phyloP scores from a whole-genome alignment of 2,888 invertebrate species.

The Cheilosia grossa region DNA sequence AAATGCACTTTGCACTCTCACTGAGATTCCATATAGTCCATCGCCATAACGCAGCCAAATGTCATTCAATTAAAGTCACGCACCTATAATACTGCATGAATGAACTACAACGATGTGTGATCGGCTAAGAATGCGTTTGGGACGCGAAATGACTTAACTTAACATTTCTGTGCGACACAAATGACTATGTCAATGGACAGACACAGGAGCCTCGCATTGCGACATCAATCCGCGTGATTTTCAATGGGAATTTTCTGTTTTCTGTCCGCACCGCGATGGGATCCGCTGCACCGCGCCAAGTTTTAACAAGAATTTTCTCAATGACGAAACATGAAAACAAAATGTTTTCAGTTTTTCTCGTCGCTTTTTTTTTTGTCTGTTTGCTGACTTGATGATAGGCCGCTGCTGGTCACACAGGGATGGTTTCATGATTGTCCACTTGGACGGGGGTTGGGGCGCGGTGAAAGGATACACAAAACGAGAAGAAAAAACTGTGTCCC shows the following conservation, averaged over 20 bases:
- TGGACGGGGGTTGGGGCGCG: slow-evolving; percentile 2
- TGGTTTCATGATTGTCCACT: slow-evolving; percentile 44
- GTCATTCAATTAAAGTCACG: slow-evolving; percentile 73
- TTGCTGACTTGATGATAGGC: slow-evolving; percentile 20
- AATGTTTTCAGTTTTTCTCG: slow-evolving; percentile 66
- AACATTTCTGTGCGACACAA: slow-evolving; percentile 71
- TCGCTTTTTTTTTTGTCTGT: slow-evolving; percentile 7
- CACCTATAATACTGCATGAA: slow-evolving; percentile 54
- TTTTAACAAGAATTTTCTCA: slow-evolving; percentile 72
- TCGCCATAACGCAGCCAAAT: slow-evolving; percentile 56
- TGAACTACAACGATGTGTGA: slow-evolving; percentile 68
- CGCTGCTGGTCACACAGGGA: slow-evolving; percentile 45
- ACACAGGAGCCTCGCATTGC: slow-evolving; percentile 56
- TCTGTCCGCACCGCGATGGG: not conserved
- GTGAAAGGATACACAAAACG: slow-evolving; percentile 12
- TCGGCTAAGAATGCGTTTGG: slow-evolving; percentile 64
- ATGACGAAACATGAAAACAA: slow-evolving; percentile 74
- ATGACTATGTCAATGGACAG: slow-evolving; percentile 72
- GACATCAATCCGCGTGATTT: slow-evolving; percentile 62
- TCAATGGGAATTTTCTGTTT: slow-evolving; percentile 70
- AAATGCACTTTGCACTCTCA: slow-evolving; percentile 49
- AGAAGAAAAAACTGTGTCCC: slow-evolving; percentile 12
- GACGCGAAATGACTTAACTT: slow-evolving; percentile 68
- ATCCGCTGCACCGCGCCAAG: slow-evolving; percentile 14
- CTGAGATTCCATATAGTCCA: slow-evolving; percentile 23